A percentile compares a stretch with the other conserved stretches of the same genome.
These are phyloP conservation scores for Anas platyrhynchos DNA, from an alignment of 2,113 vertebrate genomes.

Conservation along the genomic window DNA sequence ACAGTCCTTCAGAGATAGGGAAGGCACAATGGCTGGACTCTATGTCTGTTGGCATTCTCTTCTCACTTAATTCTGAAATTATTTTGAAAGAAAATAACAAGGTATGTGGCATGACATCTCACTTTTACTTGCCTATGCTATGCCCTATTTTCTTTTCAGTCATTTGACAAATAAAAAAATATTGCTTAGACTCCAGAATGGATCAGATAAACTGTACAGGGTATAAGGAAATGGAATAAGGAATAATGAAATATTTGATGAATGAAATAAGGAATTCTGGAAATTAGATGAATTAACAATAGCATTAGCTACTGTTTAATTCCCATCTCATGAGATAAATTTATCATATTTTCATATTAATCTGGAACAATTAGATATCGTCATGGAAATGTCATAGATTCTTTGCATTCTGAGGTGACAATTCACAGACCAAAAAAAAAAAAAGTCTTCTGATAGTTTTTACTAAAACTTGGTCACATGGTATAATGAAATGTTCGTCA, in stretches of 20 bases:
- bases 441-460: slow-evolving; percentile 25
- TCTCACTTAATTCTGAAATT: neutral
- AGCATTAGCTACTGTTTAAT: slow-evolving; percentile 29
- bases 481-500: slow-evolving; percentile 13
- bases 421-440: neutral
- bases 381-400: slow-evolving; percentile 32
- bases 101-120: neutral
- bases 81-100: neutral
- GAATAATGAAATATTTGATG: too few species aligned
- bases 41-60: neutral
- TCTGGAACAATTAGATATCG: slow-evolving; percentile 31
- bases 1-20: neutral
- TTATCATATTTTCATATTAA: slow-evolving; percentile 10
- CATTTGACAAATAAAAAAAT: slow-evolving; percentile 26
- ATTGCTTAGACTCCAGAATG: neutral
- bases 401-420: slow-evolving; percentile 19
- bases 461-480: neutral
- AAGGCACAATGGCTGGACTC: neutral
- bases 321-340: neutral
- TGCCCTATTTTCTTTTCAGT: neutral
- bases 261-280: neutral
- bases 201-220: neutral
- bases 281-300: slow-evolving; percentile 5
- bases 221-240: neutral
- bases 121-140: neutral